Conservation (phyloP, 2,888 invertebrate species). For the Polietes domitor region DNA sequence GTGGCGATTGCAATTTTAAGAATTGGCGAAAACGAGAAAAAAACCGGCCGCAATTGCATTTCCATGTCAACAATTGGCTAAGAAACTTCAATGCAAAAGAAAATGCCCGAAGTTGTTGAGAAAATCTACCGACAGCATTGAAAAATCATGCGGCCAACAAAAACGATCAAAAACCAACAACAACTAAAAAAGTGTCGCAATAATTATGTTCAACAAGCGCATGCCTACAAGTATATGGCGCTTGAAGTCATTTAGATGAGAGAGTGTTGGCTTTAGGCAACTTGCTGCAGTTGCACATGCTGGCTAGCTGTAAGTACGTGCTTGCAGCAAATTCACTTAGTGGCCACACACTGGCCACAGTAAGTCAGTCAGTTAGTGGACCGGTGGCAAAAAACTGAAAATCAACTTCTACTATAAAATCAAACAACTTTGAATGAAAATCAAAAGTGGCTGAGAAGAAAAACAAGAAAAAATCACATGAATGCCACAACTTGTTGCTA, state of each 20-base stretch:
- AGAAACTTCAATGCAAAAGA: neutral
- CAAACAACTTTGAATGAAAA: slow-evolving; percentile 25
- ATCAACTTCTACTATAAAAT: too few species aligned
- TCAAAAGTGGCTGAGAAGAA: slow-evolving; percentile 20
- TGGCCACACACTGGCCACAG: too few species aligned
- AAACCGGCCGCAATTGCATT: neutral
- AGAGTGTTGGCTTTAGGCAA: neutral
- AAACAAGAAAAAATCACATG: slow-evolving; percentile 13
- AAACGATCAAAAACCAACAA: neutral
- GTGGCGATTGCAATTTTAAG: slow-evolving; percentile 32
- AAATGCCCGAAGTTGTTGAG: neutral
- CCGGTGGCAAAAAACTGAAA: slow-evolving; percentile 20
- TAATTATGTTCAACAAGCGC: slow-evolving; percentile 45
- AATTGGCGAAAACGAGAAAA: neutral
- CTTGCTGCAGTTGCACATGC: neutral
- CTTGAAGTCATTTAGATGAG: neutral
- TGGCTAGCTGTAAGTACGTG: neutral
- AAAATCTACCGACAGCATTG: neutral
- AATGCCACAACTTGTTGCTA: slow-evolving; percentile 29
- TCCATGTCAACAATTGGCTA: neutral
- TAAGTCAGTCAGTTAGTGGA: slow-evolving; percentile 51
- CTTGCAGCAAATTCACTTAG: neutral
- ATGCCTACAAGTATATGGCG: neutral
- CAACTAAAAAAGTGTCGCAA: slow-evolving; percentile 60
- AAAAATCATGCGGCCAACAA: too few species aligned